phyloP scores from a whole-genome alignment of 2,113 vertebrate genomes.

The Python bivittatus region DNA sequence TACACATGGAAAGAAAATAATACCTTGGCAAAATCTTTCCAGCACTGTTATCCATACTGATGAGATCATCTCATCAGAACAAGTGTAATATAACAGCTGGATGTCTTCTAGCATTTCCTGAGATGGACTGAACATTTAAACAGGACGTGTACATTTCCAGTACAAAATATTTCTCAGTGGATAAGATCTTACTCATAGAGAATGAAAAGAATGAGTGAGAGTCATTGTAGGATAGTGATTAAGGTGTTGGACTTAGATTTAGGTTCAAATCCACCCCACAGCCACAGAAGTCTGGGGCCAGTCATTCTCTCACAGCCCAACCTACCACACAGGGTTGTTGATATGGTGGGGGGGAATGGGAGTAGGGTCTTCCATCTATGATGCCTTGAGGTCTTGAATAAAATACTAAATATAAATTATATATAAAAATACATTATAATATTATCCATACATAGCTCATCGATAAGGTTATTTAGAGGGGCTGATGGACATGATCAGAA shows the following conservation, averaged over 20 bases:
- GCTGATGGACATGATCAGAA: not conserved
- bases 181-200: not conserved
- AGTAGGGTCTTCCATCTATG: not conserved
- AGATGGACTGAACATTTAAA: not conserved
- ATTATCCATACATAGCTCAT: constrained; percentile 14
- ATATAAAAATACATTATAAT: not conserved
- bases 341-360: not conserved
- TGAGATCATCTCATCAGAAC: constrained; percentile 11
- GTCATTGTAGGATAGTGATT: not conserved
- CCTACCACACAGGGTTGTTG: not conserved
- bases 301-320: not conserved
- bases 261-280: not conserved
- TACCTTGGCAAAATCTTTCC: constrained; percentile 29
- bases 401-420: not conserved
- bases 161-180: not conserved
- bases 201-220: not conserved
- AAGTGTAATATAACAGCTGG: not conserved
- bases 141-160: not conserved
- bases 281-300: not conserved
- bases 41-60: constrained; percentile 38
- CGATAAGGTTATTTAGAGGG: constrained; percentile 46
- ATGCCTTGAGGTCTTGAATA: not conserved
- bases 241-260: not conserved
- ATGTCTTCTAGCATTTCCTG: constrained; percentile 10
- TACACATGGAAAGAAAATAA: constrained; percentile 52